Evolutionary conservation across 2,797 vertebrate genomes (phyloP), one percentile per base, ranked within the genome.

Genomic region (Melanotaenia trifasciata): DNA sequence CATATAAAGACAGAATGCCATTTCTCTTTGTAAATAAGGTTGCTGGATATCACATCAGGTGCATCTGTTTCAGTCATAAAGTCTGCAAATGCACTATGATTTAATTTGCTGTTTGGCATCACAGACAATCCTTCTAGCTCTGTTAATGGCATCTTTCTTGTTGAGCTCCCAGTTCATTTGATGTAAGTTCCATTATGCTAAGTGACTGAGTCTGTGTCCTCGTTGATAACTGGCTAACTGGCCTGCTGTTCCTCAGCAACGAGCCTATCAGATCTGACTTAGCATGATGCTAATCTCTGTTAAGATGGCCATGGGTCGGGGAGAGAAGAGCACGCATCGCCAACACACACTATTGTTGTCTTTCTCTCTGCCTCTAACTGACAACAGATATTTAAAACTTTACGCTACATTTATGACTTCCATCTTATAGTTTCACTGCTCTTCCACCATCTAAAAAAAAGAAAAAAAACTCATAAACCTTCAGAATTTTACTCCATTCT

Each of bases 211-310:
- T 26, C 85, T 82, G 87, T 84, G 83, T 90, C 88, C 87, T 79
- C 69, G 35, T 87, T 89, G 90, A 90, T 93, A 93, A 91, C 87
- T 88, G 89, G 84, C 86, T 86, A 54, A 85, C 88, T 67, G 84
- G 84, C 87, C 89, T 77, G 86, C 86, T 43, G 72, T 83, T 89
- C 77, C 73, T 68, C 83, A 56, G 86, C 67, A 62, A 58, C 74
- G 0, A 50, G 74, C 84, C 90, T 84, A 93, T 94, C 92, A 90
- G 91, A 91, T 93, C 84, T 90, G 89, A 90, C 83, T 77, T 85
- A 89, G 88, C 88, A 85, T 79, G 86, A 90, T 90, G 87, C 88
- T 94, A 90, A 94, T 93, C 93, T 93, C 79, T 72, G 84, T 85
- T 89, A 87, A 85, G 89, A 87, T 91, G 83, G 81, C 84, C 70